Base-by-base conservation (phyloP, 2,113 vertebrate genomes). In the Microtus montanus region DNA sequence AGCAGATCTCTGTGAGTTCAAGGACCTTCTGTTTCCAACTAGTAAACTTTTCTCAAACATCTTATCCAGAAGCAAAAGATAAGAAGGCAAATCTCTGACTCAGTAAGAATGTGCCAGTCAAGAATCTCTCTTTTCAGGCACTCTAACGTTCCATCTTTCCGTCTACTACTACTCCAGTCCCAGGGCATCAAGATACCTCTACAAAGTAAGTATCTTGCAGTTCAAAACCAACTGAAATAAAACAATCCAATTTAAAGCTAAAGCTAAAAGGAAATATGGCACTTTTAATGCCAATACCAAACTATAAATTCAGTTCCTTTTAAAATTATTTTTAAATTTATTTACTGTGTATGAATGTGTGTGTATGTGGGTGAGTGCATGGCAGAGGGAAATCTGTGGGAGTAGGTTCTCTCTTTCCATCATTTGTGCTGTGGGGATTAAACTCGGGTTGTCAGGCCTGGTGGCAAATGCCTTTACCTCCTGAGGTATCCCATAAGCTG, bases 211-310 rank as follows among this genome's bases (percentile, higher is more conserved):
- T 68, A 78, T 33, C 73, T 63, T 19, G 84, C 22, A 44, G 15
- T 77, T 68, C 86, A 41, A 84, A 91, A 77, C 30, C 75, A 92
- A 89, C 3, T 79, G 54, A 96, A 93, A 92, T 89, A 75, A 85
- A 95, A 78, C 20, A 92, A 91, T n/a, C 28, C 19, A 11, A 11
- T 63, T 87, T 61, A 86, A 63, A 89, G 41, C 68, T 68, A 93
- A 61, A 92, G 13, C 26, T 70, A 22, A 87, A 87, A 70, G 30
- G 38, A 44, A 93, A 95, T 20, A 14, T 22, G 64, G n/a, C 17
- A 93, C 35, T 52, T 78, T 77, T 87, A 92, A 30, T 79, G 63
- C 7, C 63, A 79, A 38, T 93, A 88, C 87, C 30, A 91, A 91
- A 86, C 41, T 35, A 68, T 49, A 68, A 86, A 49, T 47, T 85